Evolutionary conservation across 2,113 vertebrate species (phyloP).

Genomic region (Pangasianodon hypophthalmus): DNA sequence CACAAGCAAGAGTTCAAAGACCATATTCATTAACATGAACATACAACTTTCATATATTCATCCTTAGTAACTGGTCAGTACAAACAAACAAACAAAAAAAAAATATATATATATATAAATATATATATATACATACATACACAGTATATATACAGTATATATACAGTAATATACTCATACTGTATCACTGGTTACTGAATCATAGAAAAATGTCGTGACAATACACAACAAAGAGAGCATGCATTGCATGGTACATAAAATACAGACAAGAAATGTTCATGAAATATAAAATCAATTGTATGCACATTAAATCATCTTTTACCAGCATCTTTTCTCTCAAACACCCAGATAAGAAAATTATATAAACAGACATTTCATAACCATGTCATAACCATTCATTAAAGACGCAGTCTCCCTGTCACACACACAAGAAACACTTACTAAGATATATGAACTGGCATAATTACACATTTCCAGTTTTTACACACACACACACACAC

Average conservation of each 20-base stretch:
- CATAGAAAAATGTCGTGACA: neutral
- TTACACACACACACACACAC: neutral
- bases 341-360: neutral
- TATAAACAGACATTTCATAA: neutral
- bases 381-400: neutral
- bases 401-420: neutral
- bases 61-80: neutral
- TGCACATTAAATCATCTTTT: neutral
- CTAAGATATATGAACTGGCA: neutral
- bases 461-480: neutral
- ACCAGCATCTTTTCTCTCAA: neutral
- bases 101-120: too few relatives aligned
- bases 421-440: neutral
- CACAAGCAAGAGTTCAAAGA: too few relatives aligned
- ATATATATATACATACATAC: too few relatives aligned
- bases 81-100: too few relatives aligned
- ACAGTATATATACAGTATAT: too few relatives aligned
- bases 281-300: neutral
- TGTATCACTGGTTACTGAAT: neutral
- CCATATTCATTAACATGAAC: too few relatives aligned
- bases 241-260: slow-evolving; percentile 31
- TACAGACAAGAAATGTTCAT: neutral
- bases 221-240: neutral
- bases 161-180: neutral
- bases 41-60: neutral